Conservation (phyloP, 2,888 invertebrate genomes). For the Xestia c-nigrum region DNA sequence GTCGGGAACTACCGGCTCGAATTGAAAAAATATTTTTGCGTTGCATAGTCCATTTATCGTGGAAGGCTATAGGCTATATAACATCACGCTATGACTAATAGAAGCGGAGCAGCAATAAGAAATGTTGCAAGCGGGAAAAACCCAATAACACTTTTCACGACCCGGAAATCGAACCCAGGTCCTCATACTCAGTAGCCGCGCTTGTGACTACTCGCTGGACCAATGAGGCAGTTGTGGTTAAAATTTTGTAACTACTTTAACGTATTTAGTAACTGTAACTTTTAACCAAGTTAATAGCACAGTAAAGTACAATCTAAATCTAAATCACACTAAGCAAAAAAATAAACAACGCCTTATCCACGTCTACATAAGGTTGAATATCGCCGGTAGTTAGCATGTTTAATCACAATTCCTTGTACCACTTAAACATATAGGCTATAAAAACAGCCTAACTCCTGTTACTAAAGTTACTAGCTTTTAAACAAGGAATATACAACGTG, state of each 20-base stretch:
- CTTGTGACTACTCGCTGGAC: background rate
- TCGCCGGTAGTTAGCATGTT: constrained; percentile 36
- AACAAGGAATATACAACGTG: background rate
- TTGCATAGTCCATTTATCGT: no score
- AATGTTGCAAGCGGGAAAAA: no score
- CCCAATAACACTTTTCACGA: background rate
- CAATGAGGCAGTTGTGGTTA: background rate
- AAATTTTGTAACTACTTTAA: background rate
- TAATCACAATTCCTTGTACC: constrained; percentile 32
- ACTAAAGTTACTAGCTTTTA: constrained; percentile 21
- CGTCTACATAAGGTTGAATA: constrained; percentile 17
- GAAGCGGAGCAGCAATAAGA: no score
- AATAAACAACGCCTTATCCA: constrained; percentile 6
- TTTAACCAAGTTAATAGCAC: background rate
- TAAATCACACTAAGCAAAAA: background rate
- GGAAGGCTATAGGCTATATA: no score
- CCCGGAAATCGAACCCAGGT: background rate
- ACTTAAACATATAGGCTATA: constrained; percentile 40
- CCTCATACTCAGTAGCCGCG: background rate
- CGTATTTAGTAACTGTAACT: background rate
- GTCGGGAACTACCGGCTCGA: no score
- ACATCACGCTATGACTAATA: no score
- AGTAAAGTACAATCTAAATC: constrained; percentile 1
- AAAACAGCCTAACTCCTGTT: constrained; percentile 31
- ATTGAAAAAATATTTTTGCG: no score